phyloP scores from a whole-genome alignment of 1,140 invertebrate genomes.

The Drosophila bipectinata region DNA sequence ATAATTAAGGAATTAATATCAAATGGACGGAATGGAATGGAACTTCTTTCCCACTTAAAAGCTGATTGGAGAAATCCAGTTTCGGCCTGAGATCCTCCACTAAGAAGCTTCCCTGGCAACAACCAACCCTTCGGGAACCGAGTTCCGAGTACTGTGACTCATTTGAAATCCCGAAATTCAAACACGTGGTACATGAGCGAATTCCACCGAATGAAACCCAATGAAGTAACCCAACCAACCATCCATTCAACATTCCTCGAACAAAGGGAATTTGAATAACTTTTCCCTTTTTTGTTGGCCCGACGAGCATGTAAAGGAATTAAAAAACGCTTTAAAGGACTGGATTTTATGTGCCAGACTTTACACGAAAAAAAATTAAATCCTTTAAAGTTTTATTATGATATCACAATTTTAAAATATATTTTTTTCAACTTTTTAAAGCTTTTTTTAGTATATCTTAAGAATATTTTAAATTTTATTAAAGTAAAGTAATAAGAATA shows the following conservation, averaged over 20 bases:
- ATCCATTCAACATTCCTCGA: conserved; percentile 25
- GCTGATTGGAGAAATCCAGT: conserved; percentile 41
- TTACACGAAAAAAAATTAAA: conserved; percentile 8
- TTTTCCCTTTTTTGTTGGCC: conserved; percentile 21
- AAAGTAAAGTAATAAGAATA: too few species aligned
- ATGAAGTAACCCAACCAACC: conserved; percentile 44
- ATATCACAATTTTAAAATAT: background rate
- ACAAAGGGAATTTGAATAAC: conserved; percentile 68
- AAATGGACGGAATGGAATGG: conserved; percentile 13
- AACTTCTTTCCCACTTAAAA: background rate
- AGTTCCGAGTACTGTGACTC: too few species aligned
- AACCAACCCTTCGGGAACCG: conserved; percentile 2
- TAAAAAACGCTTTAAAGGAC: conserved; percentile 73
- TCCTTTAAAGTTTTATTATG: too few species aligned
- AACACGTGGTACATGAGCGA: conserved; percentile 35
- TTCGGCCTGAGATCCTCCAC: conserved; percentile 39
- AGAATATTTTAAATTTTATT: too few species aligned
- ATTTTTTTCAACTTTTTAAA: background rate
- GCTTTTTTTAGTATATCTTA: background rate
- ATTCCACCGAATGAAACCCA: conserved; percentile 30
- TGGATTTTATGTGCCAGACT: background rate
- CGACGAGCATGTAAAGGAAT: conserved; percentile 67
- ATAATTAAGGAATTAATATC: conserved; percentile 58
- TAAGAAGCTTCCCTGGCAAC: conserved; percentile 42
- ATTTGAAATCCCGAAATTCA: conserved; percentile 25